phyloP scores from a whole-genome alignment of 2,888 invertebrate genomes.

The Diadegma fenestrale region DNA sequence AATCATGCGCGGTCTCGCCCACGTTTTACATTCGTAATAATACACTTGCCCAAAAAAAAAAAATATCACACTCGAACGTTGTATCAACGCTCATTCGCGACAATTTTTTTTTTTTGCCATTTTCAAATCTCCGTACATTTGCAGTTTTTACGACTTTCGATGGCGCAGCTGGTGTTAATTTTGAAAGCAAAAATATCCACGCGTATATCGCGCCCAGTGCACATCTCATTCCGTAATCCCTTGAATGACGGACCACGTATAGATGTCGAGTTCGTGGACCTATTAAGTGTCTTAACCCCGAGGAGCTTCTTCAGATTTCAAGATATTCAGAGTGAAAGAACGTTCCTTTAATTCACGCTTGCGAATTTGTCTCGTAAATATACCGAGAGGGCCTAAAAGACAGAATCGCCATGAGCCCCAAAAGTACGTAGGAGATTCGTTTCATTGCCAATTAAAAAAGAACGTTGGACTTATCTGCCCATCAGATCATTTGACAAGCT shows the following conservation, averaged over 20 bases:
- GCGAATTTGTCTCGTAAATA: not conserved
- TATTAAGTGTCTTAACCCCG: not conserved
- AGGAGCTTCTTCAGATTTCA: not conserved
- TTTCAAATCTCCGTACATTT: not conserved
- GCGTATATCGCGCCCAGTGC: not conserved
- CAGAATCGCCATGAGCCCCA: not conserved
- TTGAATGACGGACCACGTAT: conserved; percentile 4
- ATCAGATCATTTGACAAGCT: conserved; percentile 13
- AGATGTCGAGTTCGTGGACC: not conserved
- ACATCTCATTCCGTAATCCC: conserved; percentile 12
- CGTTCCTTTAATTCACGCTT: not conserved
- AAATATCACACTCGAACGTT: not conserved
- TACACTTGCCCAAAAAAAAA: not conserved
- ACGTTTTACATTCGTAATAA: conserved; percentile 23
- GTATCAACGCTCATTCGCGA: not conserved
- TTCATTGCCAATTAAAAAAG: conserved; percentile 42
- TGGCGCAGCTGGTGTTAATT: conserved; percentile 4
- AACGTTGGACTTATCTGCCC: conserved; percentile 7
- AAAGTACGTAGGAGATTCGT: conserved; percentile 23
- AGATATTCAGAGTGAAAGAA: not conserved
- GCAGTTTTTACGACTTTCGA: not conserved
- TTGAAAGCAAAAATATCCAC: not conserved
- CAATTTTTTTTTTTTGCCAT: conserved; percentile 1
- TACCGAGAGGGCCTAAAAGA: not conserved
- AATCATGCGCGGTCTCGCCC: conserved; percentile 31